Evolutionary conservation across 2,113 vertebrate genomes (phyloP), one percentile per base, ranked within the genome.

Genomic region (Ammodytes marinus): DNA sequence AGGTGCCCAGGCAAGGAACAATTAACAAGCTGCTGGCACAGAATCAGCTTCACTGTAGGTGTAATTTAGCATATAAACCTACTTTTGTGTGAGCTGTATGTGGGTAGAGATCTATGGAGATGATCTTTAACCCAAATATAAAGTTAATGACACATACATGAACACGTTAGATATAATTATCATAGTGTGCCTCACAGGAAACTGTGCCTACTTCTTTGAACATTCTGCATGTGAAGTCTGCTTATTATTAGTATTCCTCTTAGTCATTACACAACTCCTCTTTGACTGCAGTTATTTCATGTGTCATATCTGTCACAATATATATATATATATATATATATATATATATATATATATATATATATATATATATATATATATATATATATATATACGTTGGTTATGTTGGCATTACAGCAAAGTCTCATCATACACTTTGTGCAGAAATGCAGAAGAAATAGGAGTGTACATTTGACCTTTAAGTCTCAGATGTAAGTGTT

Each of bases 1-100:
- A 80, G 54, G 61, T 42, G 55, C 46, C 42, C 53, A 74, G 70
- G 58, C 60, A 85, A 70, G 63, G 0, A 77, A 53, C 17, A 78
- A 37, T 54, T 53, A 60, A 71, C 49, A 60, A 47, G 54, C 59
- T 53, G 39, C 68, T 52, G 50, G 49, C 39, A 71, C 43, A 83
- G 35, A 40, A 54, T 46, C 37, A 79, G 76, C 42, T 27, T 65
- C 43, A 43, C 27, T 69, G 4, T 13, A 39, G 3, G 8, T 0
- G n/a, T 55, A 55, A 52, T 5, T 54, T 50, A 66, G 14, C 54
- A 39, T 74, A 42, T 60, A 79, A 73, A 39, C 42, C 0, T 27
- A 27, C 6, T 60, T 39, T 74, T 2, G 42, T 70, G 9, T 54
- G 13, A 57, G 17, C 6, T 39, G 8, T 17, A 10, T 5, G 8